Evolutionary conservation across 2,797 vertebrate genomes (phyloP).

Genomic region (Enteromius radiatus): DNA sequence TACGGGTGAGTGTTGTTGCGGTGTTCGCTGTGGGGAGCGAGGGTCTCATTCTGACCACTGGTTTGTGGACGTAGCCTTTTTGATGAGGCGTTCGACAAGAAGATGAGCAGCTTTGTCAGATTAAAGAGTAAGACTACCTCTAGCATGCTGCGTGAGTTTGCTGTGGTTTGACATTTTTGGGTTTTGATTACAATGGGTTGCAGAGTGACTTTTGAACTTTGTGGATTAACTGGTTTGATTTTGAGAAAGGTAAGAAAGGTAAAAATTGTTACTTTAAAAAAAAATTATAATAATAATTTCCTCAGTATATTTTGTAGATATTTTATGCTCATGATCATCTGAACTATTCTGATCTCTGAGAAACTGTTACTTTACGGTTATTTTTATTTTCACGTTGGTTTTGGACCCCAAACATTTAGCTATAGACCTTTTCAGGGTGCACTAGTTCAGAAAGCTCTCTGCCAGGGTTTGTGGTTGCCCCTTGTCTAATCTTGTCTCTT

Average conservation of each 20-base stretch:
- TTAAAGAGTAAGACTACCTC: slow-evolving; percentile 44
- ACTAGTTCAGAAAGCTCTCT: neutral
- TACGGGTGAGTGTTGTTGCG: slow-evolving; percentile 80
- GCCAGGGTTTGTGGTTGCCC: neutral
- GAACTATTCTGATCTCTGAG: neutral
- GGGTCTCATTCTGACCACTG: neutral
- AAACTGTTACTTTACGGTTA: neutral
- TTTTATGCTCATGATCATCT: neutral
- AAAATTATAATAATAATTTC: neutral
- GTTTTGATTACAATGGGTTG: neutral
- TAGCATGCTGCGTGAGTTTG: slow-evolving; percentile 41
- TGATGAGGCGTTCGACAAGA: slow-evolving; percentile 11
- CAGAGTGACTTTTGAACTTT: slow-evolving; percentile 18
- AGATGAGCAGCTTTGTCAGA: slow-evolving; percentile 25
- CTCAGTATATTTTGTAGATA: neutral
- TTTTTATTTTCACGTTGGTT: neutral
- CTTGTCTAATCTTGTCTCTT: neutral
- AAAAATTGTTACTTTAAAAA: neutral
- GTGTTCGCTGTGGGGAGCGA: neutral
- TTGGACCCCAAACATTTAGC: neutral
- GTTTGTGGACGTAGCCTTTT: slow-evolving; percentile 1
- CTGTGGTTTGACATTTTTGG: neutral
- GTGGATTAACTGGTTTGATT: slow-evolving; percentile 13
- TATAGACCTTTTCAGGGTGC: neutral
- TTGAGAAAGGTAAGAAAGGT: slow-evolving; percentile 6